These are phyloP conservation scores for Cistogaster globosa DNA, from an alignment of 2,888 invertebrate species.

Conservation along the genomic window DNA sequence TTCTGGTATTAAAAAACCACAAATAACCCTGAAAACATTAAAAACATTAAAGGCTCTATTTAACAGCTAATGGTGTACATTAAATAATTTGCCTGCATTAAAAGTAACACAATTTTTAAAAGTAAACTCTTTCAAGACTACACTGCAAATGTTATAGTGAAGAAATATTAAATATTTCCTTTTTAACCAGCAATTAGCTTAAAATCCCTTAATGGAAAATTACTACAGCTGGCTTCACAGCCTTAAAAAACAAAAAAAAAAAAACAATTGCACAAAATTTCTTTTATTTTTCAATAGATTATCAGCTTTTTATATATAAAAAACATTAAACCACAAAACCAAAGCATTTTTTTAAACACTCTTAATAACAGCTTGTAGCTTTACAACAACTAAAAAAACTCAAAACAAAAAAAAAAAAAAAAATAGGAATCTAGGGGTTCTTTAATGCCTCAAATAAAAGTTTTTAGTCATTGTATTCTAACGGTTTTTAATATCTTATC, in stretches of 20 bases:
- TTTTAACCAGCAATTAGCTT: too few relatives aligned
- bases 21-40: too few relatives aligned
- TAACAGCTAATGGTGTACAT: not conserved
- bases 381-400: not conserved
- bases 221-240: too few relatives aligned
- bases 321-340: conserved; percentile 14
- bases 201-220: too few relatives aligned
- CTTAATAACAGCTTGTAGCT: conserved; percentile 23
- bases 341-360: not conserved
- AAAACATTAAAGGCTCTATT: too few relatives aligned
- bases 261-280: too few relatives aligned
- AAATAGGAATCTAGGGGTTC: conserved; percentile 11
- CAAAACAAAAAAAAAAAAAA: not conserved
- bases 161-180: too few relatives aligned
- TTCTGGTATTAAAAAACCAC: too few relatives aligned
- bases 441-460: conserved; percentile 12
- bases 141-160: too few relatives aligned
- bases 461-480: conserved; percentile 32
- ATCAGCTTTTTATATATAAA: conserved; percentile 3
- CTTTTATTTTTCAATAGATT: not conserved
- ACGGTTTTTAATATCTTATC: conserved; percentile 43
- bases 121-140: not conserved
- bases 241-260: too few relatives aligned
- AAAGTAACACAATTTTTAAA: not conserved
- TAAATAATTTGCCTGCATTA: not conserved